Evolutionary conservation across 2,113 vertebrate genomes (phyloP).

Genomic region (Archilochus colubris): DNA sequence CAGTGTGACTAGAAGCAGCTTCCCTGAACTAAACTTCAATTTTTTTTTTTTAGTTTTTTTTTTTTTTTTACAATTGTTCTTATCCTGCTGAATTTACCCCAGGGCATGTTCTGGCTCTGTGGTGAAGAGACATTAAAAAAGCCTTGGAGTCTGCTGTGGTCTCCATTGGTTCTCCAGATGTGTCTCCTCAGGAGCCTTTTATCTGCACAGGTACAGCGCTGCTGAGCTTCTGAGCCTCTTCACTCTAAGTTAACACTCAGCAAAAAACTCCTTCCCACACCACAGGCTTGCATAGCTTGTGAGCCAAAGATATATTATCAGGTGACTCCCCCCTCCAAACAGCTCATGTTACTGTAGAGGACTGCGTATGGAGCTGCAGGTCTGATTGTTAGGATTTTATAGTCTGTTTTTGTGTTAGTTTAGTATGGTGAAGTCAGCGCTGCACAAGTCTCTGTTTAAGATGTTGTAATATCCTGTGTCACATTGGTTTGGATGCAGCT

Average conservation of each 20-base stretch:
- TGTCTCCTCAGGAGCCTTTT: conserved; percentile 30
- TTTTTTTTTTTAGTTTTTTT: background rate
- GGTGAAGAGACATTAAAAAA: conserved; percentile 22
- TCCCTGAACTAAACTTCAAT: background rate
- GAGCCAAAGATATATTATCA: background rate
- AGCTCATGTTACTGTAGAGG: background rate
- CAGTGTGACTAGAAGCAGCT: background rate
- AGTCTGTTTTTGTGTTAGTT: background rate
- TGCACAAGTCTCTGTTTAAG: background rate
- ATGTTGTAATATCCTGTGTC: background rate
- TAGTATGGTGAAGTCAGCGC: background rate
- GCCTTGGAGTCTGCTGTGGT: background rate
- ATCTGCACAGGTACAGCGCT: background rate
- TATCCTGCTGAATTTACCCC: background rate
- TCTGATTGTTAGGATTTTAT: background rate
- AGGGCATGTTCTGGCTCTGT: background rate
- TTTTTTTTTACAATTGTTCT: background rate
- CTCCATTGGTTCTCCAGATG: conserved; percentile 36
- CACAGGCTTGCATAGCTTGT: background rate
- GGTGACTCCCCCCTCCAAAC: background rate
- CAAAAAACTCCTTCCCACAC: background rate
- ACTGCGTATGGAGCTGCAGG: background rate
- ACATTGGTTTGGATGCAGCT: background rate
- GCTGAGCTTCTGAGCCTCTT: background rate
- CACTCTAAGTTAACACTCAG: background rate